Base-by-base conservation (phyloP, 2,113 vertebrate species). In the Cisticola juncidis region DNA sequence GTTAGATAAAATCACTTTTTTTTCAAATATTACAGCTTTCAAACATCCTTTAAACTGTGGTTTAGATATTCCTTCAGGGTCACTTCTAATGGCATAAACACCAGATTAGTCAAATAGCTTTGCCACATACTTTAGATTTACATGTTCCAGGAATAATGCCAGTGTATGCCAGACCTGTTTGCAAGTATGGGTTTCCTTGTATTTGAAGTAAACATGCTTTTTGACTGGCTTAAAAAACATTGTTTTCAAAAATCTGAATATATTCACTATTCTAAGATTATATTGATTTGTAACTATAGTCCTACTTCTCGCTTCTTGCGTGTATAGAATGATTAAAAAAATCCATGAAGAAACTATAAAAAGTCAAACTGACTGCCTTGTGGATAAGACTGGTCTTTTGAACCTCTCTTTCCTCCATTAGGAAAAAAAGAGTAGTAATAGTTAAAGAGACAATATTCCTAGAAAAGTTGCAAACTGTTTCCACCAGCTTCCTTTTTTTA, bases 141-240 rank as follows among this genome's bases (percentile, higher is more conserved):
- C 0, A 0, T 20, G 15, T 72, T 68, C 12, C 20, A 51, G 44
- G 18, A 81, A 74, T 19, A 64, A 4, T 45, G 7, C 4, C 53
- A 45, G 0, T 28, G 38, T 65, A 14, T 62, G 26, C 31, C 62
- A 76, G 23, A 85, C 23, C 15, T 69, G 5, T 57, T 74, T 64
- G 25, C 24, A 74, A 48, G 17, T 10, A 56, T 42, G 5, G 15
- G 4, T 76, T 79, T 45, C 38, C 56, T 50, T 85, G 22, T 56
- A 64, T 79, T 91, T 81, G 48, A 50, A 89, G n/a, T 70, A 80
- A 88, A 48, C 0, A 2, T 47, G 15, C 3, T 54, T 83, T 90
- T 79, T 81, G 12, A 33, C 15, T 44, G 12, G 5, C 14, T 81
- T 68, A 25, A 51, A 72, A 70, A 33, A 4, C 61, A 13, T 12